Conservation (phyloP, 1,140 invertebrate genomes). For the Cydia strobilella region DNA sequence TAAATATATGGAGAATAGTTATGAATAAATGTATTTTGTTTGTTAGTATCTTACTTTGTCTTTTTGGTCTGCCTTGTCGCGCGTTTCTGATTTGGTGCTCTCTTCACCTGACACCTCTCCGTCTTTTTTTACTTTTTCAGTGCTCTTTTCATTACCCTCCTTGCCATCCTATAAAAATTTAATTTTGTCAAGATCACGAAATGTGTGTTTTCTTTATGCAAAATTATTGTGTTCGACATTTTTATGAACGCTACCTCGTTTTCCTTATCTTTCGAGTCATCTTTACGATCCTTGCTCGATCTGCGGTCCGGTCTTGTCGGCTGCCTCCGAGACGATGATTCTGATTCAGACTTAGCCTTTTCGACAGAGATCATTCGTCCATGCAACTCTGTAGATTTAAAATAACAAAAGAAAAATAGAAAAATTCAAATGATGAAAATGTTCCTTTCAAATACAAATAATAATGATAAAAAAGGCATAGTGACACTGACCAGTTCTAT, state of each 20-base stretch:
- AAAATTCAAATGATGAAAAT: too few species aligned
- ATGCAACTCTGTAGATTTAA: conserved; percentile 84
- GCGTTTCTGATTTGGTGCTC: conserved; percentile 60
- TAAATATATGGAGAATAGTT: too few species aligned
- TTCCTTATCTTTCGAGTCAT: conserved; percentile 55
- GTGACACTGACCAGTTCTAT: conserved; percentile 84
- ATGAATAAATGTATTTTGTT: too few species aligned
- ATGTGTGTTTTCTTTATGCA: conserved; percentile 18
- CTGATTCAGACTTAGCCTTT: conserved; percentile 85
- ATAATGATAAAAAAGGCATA: background rate
- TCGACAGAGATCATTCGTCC: conserved; percentile 96
- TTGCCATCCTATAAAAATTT: conserved; percentile 50
- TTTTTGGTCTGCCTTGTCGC: conserved; percentile 66
- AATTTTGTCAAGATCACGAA: conserved; percentile 15
- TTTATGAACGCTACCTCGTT: conserved; percentile 43
- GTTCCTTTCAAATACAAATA: too few species aligned
- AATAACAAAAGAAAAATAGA: background rate
- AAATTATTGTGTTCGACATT: background rate
- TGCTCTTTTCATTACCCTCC: conserved; percentile 51
- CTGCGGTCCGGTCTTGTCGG: conserved; percentile 54
- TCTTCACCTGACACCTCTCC: conserved; percentile 62
- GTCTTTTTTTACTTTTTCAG: conserved; percentile 61
- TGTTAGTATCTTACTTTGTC: conserved; percentile 57
- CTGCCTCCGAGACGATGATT: conserved; percentile 63
- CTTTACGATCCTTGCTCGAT: conserved; percentile 62